These are phyloP conservation scores for Wiebesia pumilae DNA, from an alignment of 1,140 invertebrate species.

Conservation along the genomic window DNA sequence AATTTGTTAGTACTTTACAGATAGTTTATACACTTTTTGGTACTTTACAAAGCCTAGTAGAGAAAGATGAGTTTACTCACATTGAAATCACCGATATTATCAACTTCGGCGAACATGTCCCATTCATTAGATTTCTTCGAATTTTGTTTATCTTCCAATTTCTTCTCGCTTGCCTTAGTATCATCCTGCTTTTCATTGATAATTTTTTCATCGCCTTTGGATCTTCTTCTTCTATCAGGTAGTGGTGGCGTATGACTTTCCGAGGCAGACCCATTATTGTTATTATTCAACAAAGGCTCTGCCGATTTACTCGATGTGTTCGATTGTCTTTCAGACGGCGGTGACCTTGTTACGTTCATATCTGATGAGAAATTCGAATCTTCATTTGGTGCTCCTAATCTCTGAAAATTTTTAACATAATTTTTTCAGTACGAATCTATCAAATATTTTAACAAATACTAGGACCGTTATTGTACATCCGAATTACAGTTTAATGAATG, in stretches of 20 bases:
- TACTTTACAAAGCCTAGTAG: too few species aligned
- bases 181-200: constrained; percentile 19
- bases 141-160: constrained; percentile 67
- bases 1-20: too few species aligned
- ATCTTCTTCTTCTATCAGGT: constrained; percentile 56
- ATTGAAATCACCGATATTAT: constrained; percentile 89
- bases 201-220: constrained; percentile 28
- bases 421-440: too few species aligned
- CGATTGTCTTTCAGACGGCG: constrained; percentile 64
- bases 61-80: constrained; percentile 79
- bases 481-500: too few species aligned
- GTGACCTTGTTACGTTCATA: constrained; percentile 64
- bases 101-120: constrained; percentile 93
- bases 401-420: constrained; percentile 62
- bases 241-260: constrained; percentile 73
- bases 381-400: constrained; percentile 79
- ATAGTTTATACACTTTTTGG: too few species aligned
- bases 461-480: too few species aligned
- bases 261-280: constrained; percentile 69
- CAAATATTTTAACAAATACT: too few species aligned
- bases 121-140: constrained; percentile 79
- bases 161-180: constrained; percentile 64
- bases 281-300: constrained; percentile 59
- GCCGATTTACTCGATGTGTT: constrained; percentile 63
- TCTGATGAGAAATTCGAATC: constrained; percentile 77